Evolutionary conservation across 2,888 invertebrate species (phyloP), one percentile per base, ranked within the genome.

Genomic region (Dolichomitus sp.): DNA sequence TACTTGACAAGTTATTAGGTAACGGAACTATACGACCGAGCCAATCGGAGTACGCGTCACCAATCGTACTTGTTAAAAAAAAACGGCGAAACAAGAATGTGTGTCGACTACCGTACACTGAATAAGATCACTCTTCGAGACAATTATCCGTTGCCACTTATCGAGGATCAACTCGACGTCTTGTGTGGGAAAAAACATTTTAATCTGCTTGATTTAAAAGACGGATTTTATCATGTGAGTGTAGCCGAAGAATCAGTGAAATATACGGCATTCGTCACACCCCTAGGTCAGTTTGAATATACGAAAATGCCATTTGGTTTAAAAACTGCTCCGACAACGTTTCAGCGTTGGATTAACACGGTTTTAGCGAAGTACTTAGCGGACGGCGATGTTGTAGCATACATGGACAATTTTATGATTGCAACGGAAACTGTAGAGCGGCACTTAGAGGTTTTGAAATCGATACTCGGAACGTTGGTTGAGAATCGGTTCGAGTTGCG

Each of bases 331-430:
- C 84, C 85, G 19, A 66, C 84, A 12, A 81, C 45, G 42, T 86
- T 87, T 66, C 87, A 88, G 57, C 70, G 87, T 52, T 87, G 84
- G 66, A 84, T 87, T 11, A 85, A 84, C 50, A 63, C 42, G 4
- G 80, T 88, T n/a, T 83, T 88, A 23, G 52, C 23, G 11, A 61
- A 81, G 45, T 78, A 83, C 59, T 80, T 89, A 19, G 69, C 40
- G 30, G 17, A 57, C 7, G 81, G 80, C 0, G 81, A 85, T 37
- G 70, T 87, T 40, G 52, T 87, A 0, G 82, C 70, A 9, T 87
- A 86, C 80, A 83, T 88, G 45, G 89, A 89, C 79, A 88, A 90
- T 68, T 61, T 82, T 52, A 59, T 81, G 17, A 77, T 85, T 37
- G 82, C 78, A 4, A 82, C 69, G 1, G 50, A 63, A 23, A 81